A percentile compares a stretch with the other conserved stretches of the same genome.
phyloP scores from a whole-genome alignment of 1,140 invertebrate genomes.

The Tetraneura akinire region DNA sequence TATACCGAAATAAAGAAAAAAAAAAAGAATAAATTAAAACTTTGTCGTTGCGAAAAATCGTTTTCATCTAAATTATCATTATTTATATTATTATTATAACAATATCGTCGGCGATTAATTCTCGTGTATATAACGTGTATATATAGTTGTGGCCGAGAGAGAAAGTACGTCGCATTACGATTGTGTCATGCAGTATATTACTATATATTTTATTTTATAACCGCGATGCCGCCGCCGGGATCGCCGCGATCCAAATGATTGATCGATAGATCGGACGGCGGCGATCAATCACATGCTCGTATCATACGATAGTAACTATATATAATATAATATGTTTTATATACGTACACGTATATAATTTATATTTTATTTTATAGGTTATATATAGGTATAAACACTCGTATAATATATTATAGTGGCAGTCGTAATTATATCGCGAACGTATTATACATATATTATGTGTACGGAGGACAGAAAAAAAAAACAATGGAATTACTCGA shows the following conservation, averaged over 20 bases:
- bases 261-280: constrained; percentile 35
- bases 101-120: too few species aligned
- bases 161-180: constrained; percentile 39
- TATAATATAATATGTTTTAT: neutral
- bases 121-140: neutral
- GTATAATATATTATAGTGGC: too few species aligned
- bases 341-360: constrained; percentile 11
- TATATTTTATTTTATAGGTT: neutral
- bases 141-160: neutral
- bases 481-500: too few species aligned
- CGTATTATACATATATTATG: neutral
- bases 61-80: neutral
- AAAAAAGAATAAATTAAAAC: neutral
- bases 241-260: constrained; percentile 36
- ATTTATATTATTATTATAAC: too few species aligned
- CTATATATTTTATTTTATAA: neutral
- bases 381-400: too few species aligned
- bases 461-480: too few species aligned
- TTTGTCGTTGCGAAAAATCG: neutral
- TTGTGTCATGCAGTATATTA: constrained; percentile 29
- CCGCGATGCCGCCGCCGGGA: constrained; percentile 34
- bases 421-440: neutral
- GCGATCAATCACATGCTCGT: constrained; percentile 40
- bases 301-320: neutral
- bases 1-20: neutral